A percentile compares a stretch with the other conserved stretches of the same genome.
phyloP scores from a whole-genome alignment of 2,113 vertebrate genomes.

The Sminthopsis crassicaudata region DNA sequence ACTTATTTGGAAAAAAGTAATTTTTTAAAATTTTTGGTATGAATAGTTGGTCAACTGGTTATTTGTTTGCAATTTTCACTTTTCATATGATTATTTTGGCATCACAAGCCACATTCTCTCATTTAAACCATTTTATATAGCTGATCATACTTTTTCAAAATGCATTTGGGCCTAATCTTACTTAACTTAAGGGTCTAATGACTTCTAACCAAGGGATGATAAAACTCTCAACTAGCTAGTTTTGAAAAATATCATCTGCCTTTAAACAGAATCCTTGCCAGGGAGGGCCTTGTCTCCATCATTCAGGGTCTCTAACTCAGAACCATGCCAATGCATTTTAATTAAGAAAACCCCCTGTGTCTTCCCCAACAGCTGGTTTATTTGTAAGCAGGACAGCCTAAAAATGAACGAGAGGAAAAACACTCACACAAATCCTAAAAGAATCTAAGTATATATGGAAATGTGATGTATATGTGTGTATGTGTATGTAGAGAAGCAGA shows the following conservation, averaged over 20 bases:
- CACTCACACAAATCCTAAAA: slow-evolving; percentile 81
- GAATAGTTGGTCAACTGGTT: neutral
- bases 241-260: slow-evolving; percentile 54
- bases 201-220: slow-evolving; percentile 52
- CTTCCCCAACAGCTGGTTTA: slow-evolving; percentile 74
- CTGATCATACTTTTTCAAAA: slow-evolving; percentile 63
- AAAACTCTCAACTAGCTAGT: slow-evolving; percentile 50
- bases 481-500: slow-evolving; percentile 60
- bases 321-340: slow-evolving; percentile 57
- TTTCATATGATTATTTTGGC: slow-evolving; percentile 27
- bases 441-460: slow-evolving; percentile 81
- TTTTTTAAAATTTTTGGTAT: neutral
- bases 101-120: slow-evolving; percentile 8
- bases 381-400: slow-evolving; percentile 66
- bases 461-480: slow-evolving; percentile 60
- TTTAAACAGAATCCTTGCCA: slow-evolving; percentile 65
- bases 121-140: slow-evolving; percentile 68
- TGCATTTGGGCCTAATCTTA: slow-evolving; percentile 53
- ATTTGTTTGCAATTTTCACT: neutral
- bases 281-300: slow-evolving; percentile 54
- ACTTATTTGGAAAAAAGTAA: neutral
- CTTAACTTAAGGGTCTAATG: slow-evolving; percentile 66
- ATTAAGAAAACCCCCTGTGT: slow-evolving; percentile 75
- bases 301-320: slow-evolving; percentile 64
- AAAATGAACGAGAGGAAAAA: slow-evolving; percentile 77